phyloP scores from a whole-genome alignment of 1,140 invertebrate species.

The Nymphalis io region DNA sequence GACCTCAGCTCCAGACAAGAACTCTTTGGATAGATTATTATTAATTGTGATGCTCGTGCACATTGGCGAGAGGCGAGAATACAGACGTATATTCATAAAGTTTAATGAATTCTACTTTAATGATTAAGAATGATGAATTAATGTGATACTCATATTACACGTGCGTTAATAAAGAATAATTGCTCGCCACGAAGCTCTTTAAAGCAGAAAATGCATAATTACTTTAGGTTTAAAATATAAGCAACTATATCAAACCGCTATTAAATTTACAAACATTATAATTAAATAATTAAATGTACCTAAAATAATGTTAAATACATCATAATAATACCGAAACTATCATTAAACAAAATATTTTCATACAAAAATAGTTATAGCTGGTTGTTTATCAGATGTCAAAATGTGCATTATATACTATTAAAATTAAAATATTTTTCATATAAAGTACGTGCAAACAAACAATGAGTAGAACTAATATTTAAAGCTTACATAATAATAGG shows the following conservation, averaged over 20 bases:
- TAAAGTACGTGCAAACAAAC: conserved; percentile 4
- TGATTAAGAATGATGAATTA: conserved; percentile 18
- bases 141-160: conserved; percentile 4
- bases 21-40: conserved; percentile 38
- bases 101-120: conserved; percentile 20
- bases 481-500: conserved; percentile 34
- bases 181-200: neutral
- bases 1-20: conserved; percentile 46
- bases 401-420: too few relatives aligned
- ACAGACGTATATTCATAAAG: conserved; percentile 20
- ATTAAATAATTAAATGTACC: too few relatives aligned
- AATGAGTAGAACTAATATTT: conserved; percentile 25
- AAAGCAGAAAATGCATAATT: neutral
- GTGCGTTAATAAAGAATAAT: conserved; percentile 11
- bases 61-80: conserved; percentile 17
- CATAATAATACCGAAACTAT: too few relatives aligned
- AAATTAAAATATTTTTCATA: too few relatives aligned
- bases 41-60: conserved; percentile 34
- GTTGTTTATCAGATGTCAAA: too few relatives aligned
- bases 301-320: too few relatives aligned
- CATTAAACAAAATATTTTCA: too few relatives aligned
- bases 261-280: neutral
- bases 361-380: too few relatives aligned
- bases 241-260: neutral
- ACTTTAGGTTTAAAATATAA: conserved; percentile 2